phyloP scores from a whole-genome alignment of 64 coral and sea anemone genomes.

The Anthopleura sola region DNA sequence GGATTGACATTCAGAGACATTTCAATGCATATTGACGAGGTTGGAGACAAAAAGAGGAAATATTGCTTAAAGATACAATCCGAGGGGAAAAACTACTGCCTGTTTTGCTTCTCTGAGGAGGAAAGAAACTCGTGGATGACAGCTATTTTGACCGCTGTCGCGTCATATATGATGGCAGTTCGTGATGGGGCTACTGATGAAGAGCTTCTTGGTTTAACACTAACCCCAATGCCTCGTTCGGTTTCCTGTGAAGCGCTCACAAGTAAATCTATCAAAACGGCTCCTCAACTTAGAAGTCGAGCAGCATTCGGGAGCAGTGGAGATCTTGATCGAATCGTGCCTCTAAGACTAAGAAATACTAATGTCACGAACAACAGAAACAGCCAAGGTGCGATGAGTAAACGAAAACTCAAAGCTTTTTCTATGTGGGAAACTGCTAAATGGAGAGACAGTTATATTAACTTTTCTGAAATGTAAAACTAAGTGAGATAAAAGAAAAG shows the following conservation, averaged over 20 bases:
- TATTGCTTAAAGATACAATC: constrained; percentile 78
- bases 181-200: constrained; percentile 56
- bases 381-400: constrained; percentile 39
- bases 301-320: constrained; percentile 69
- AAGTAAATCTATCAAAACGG: constrained; percentile 3
- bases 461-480: constrained; percentile 56
- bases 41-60: constrained; percentile 80
- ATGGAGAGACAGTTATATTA: constrained; percentile 93
- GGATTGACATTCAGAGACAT: constrained; percentile 73
- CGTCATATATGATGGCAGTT: constrained; percentile 66
- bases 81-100: constrained; percentile 61
- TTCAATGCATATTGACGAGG: constrained; percentile 84
- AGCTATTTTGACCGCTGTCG: constrained; percentile 84
- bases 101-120: constrained; percentile 96
- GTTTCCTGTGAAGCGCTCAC: constrained; percentile 67
- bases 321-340: constrained; percentile 49
- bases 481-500: background rate
- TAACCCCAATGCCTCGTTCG: constrained; percentile 48
- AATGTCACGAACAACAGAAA: constrained; percentile 6
- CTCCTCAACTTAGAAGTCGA: constrained; percentile 31
- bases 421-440: constrained; percentile 67
- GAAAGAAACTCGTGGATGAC: constrained; percentile 93
- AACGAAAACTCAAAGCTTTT: constrained; percentile 89
- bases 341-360: constrained; percentile 12
- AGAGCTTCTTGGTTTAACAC: constrained; percentile 8